Conservation (phyloP, 92 coral and sea anemone genomes). For the Epizoanthus ramosus region DNA sequence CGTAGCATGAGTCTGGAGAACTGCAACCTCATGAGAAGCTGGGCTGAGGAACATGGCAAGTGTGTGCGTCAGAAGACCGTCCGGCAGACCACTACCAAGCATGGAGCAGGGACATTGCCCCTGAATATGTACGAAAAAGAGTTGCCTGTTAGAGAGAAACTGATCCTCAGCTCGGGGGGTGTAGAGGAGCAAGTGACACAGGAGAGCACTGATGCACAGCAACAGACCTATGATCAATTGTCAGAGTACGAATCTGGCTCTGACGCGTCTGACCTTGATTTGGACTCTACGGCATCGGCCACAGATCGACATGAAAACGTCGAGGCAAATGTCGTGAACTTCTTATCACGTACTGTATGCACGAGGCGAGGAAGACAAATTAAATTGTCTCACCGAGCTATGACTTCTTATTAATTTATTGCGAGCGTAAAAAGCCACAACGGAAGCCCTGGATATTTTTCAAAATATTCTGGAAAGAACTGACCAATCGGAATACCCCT, state of each 20-base stretch:
- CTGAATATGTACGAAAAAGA: background rate
- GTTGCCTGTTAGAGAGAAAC: background rate
- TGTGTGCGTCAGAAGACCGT: conserved; percentile 12
- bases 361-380: background rate
- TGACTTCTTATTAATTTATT: background rate
- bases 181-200: background rate
- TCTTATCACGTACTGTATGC: no score
- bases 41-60: conserved; percentile 5
- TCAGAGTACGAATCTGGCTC: conserved; percentile 63
- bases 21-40: background rate
- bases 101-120: background rate
- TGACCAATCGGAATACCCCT: no score
- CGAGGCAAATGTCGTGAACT: no score
- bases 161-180: background rate
- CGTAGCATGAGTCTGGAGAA: background rate
- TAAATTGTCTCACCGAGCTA: conserved; percentile 3
- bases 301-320: background rate
- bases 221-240: conserved; percentile 24
- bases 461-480: no score
- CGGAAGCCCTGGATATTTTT: no score
- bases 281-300: background rate
- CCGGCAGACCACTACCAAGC: conserved; percentile 5
- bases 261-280: conserved; percentile 38
- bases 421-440: no score
- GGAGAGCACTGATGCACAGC: background rate